phyloP scores from a whole-genome alignment of 2,888 invertebrate genomes.

The Graphium colonna region DNA sequence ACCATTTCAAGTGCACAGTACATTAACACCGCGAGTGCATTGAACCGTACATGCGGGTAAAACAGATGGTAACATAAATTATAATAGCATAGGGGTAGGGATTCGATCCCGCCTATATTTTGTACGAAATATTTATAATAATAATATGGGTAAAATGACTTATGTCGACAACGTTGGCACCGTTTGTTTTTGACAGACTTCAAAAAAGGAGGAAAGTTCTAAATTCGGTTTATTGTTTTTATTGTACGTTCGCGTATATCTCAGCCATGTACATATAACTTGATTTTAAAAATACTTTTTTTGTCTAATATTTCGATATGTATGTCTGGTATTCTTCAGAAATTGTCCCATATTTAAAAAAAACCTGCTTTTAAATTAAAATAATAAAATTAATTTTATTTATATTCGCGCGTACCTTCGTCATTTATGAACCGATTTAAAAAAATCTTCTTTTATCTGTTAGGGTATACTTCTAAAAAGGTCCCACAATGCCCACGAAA shows the following conservation, averaged over 20 bases:
- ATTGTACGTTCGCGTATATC: neutral
- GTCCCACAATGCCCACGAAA: too few species aligned
- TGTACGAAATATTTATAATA: neutral
- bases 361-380: too few species aligned
- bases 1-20: slow-evolving; percentile 7
- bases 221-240: neutral
- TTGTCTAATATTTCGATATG: too few species aligned
- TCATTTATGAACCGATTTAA: too few species aligned
- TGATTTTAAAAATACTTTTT: neutral
- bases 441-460: too few species aligned
- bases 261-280: too few species aligned
- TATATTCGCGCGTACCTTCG: too few species aligned
- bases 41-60: slow-evolving; percentile 11
- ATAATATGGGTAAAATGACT: neutral
- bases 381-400: too few species aligned
- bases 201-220: too few species aligned
- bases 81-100: neutral
- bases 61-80: neutral
- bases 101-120: neutral
- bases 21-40: neutral
- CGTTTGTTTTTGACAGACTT: neutral
- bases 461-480: too few species aligned
- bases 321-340: too few species aligned
- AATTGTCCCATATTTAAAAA: too few species aligned
- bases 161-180: neutral